Conservation (phyloP, 2,888 invertebrate species). For the Kryphioiulus occultus region DNA sequence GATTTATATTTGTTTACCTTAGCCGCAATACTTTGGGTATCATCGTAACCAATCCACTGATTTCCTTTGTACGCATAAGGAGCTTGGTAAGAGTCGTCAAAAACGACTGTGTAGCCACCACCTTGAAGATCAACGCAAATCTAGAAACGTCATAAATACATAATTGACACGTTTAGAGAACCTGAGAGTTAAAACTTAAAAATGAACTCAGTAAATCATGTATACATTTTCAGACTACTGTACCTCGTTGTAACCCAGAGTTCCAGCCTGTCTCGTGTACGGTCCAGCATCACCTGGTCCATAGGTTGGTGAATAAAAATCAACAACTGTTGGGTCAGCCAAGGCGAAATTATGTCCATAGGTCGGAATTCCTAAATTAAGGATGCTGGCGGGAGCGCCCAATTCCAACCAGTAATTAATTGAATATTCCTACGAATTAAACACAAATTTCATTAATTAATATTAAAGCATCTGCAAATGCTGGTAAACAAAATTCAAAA, state of each 20-base stretch:
- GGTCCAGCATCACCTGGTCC: slow-evolving; percentile 71
- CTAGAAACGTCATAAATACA: background rate
- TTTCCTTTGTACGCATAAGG: slow-evolving; percentile 55
- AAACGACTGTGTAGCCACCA: slow-evolving; percentile 43
- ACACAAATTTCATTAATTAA: background rate
- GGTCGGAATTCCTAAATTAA: slow-evolving; percentile 74
- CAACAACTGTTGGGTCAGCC: slow-evolving; percentile 62
- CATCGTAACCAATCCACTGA: slow-evolving; percentile 56
- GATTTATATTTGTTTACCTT: slow-evolving; percentile 51
- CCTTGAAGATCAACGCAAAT: slow-evolving; percentile 48
- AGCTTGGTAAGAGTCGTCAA: slow-evolving; percentile 49
- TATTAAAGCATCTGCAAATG: too few species aligned
- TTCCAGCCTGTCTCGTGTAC: slow-evolving; percentile 71
- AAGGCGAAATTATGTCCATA: slow-evolving; percentile 76
- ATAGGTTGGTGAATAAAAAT: slow-evolving; percentile 68
- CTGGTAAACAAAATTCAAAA: too few species aligned
- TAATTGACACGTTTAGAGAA: background rate
- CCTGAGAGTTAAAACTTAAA: background rate
- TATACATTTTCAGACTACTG: background rate
- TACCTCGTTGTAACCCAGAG: slow-evolving; percentile 78
- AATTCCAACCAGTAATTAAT: slow-evolving; percentile 67
- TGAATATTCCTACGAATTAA: slow-evolving; percentile 60
- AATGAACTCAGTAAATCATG: background rate
- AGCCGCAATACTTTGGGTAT: slow-evolving; percentile 53
- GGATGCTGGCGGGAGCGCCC: slow-evolving; percentile 70